phyloP scores from a whole-genome alignment of 2,113 vertebrate species.

The Crotophaga sulcirostris region DNA sequence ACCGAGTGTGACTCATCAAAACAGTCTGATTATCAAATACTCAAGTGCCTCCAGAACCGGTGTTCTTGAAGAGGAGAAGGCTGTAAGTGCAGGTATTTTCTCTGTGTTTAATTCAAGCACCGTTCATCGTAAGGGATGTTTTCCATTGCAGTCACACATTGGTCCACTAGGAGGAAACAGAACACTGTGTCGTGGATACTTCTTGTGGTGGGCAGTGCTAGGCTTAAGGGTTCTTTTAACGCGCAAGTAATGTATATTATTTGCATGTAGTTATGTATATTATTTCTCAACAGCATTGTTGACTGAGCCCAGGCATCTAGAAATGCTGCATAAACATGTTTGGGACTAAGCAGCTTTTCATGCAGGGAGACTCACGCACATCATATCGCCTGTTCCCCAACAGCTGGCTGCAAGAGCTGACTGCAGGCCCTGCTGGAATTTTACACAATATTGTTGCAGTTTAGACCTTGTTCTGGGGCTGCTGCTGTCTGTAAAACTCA shows the following conservation, averaged over 20 bases:
- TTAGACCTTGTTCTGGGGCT: neutral
- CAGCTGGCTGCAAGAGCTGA: neutral
- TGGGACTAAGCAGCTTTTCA: neutral
- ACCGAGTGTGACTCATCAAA: neutral
- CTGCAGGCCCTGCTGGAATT: neutral
- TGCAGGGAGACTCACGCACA: neutral
- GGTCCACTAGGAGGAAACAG: neutral
- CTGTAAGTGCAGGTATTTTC: neutral
- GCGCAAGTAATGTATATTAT: neutral
- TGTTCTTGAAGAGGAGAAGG: neutral
- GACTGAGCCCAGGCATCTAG: neutral
- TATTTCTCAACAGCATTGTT: neutral
- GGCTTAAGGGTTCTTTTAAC: neutral
- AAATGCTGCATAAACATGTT: neutral
- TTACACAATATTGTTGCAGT: accelerated
- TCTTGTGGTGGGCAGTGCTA: too few species aligned
- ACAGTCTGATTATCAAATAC: neutral
- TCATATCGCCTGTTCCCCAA: neutral
- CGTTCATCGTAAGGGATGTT: accelerated
- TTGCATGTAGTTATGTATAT: neutral
- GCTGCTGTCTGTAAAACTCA: neutral
- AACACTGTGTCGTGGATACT: accelerated
- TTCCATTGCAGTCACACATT: accelerated
- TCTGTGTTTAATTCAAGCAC: neutral
- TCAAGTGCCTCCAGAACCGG: neutral